phyloP scores from a whole-genome alignment of 2,888 invertebrate genomes.

The Drosophila kuntzei region DNA sequence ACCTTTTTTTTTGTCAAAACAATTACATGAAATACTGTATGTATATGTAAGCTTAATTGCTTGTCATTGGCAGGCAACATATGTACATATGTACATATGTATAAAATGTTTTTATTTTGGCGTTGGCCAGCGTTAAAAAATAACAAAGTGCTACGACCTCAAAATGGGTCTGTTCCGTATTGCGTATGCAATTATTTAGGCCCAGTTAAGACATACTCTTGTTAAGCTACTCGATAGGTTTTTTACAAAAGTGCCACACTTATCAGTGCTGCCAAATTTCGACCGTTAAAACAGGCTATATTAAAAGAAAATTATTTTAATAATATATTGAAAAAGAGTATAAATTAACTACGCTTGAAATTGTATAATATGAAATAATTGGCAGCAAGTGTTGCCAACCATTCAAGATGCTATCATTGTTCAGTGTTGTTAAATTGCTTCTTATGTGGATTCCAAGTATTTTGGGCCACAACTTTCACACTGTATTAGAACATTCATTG shows the following conservation, averaged over 20 bases:
- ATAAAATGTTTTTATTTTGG: slow-evolving; percentile 12
- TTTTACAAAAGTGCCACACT: not conserved
- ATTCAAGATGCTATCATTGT: not conserved
- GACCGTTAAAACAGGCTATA: too few relatives aligned
- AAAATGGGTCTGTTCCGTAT: slow-evolving; percentile 13
- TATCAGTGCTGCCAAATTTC: not conserved
- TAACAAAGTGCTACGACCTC: slow-evolving; percentile 21
- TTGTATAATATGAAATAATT: too few relatives aligned
- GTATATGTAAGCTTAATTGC: slow-evolving; percentile 25
- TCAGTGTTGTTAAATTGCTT: not conserved
- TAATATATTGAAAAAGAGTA: too few relatives aligned
- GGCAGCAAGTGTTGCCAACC: not conserved
- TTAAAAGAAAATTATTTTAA: too few relatives aligned
- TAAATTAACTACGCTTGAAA: too few relatives aligned
- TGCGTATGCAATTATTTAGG: slow-evolving; percentile 16
- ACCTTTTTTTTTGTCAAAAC: not conserved
- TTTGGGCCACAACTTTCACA: not conserved
- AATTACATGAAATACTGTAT: not conserved
- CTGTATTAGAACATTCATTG: not conserved
- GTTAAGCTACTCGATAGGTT: slow-evolving; percentile 1
- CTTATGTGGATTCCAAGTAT: not conserved
- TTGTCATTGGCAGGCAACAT: slow-evolving; percentile 49
- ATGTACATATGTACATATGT: too few relatives aligned
- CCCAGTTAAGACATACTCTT: not conserved
- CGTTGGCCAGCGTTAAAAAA: slow-evolving; percentile 8